A percentile compares a stretch with the other conserved stretches of the same genome.
Conservation (phyloP, 2,888 invertebrate species). For the Tuberolachnus salignus region DNA sequence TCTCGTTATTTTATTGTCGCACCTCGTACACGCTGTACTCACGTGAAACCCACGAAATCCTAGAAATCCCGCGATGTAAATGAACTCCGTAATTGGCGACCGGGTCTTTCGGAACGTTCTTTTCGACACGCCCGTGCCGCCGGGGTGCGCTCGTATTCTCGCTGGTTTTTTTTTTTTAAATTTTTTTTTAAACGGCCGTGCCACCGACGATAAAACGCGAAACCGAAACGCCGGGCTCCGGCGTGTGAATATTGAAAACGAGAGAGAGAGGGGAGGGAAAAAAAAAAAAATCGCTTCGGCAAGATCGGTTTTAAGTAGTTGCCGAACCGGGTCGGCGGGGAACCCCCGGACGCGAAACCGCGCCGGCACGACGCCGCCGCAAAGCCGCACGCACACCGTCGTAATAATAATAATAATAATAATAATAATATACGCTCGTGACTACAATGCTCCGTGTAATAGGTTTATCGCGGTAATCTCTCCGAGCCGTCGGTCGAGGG, state of each 20-base stretch:
- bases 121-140: too few species aligned
- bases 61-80: too few species aligned
- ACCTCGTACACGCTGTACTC: too few species aligned
- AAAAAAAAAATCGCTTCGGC: conserved; percentile 32
- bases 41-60: too few species aligned
- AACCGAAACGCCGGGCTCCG: conserved; percentile 25
- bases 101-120: too few species aligned
- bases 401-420: too few species aligned
- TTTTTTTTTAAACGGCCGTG: too few species aligned
- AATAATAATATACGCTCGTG: background rate
- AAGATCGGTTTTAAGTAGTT: conserved; percentile 50
- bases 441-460: conserved; percentile 40
- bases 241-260: conserved; percentile 27
- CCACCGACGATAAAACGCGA: conserved; percentile 26
- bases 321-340: conserved; percentile 8
- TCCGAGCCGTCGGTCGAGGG: background rate
- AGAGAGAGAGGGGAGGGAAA: background rate
- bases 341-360: background rate
- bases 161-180: too few species aligned
- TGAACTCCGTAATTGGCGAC: too few species aligned
- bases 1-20: too few species aligned
- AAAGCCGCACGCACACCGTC: conserved; percentile 22
- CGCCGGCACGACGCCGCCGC: background rate
- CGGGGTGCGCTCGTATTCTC: too few species aligned
- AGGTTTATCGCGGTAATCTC: conserved; percentile 51